Conservation (phyloP, 2,797 vertebrate species). For the Epinephelus coioides region DNA sequence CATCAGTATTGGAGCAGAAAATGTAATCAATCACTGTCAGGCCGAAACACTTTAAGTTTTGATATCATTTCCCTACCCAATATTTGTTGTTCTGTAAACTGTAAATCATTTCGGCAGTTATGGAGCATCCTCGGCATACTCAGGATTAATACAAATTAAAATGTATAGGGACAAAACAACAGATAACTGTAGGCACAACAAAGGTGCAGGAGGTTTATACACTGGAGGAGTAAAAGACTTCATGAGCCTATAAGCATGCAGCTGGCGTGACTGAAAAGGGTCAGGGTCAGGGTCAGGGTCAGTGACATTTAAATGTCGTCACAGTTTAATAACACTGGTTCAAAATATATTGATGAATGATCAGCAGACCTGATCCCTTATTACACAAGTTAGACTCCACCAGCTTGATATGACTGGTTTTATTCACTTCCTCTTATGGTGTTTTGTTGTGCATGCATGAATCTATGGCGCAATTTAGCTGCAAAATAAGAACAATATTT, state of each 20-base stretch:
- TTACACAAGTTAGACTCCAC: constrained; percentile 22
- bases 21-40: constrained; percentile 57
- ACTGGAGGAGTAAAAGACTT: constrained; percentile 18
- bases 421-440: constrained; percentile 17
- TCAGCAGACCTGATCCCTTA: constrained; percentile 31
- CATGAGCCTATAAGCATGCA: constrained; percentile 15
- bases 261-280: constrained; percentile 18
- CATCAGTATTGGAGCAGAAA: constrained; percentile 41
- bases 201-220: neutral
- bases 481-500: constrained; percentile 53
- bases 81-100: constrained; percentile 40
- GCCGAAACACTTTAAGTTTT: constrained; percentile 35
- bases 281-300: constrained; percentile 17
- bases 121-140: constrained; percentile 6
- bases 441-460: constrained; percentile 35
- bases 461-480: constrained; percentile 40
- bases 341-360: constrained; percentile 45
- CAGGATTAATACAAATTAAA: constrained; percentile 11
- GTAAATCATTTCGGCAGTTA: constrained; percentile 33
- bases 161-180: neutral
- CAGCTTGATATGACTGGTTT: constrained; percentile 36
- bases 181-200: neutral
- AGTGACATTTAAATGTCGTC: constrained; percentile 34
- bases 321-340: constrained; percentile 32
- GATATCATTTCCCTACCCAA: constrained; percentile 35